Conservation (phyloP, 1,140 invertebrate genomes). For the Oncopodura yosiiana region DNA sequence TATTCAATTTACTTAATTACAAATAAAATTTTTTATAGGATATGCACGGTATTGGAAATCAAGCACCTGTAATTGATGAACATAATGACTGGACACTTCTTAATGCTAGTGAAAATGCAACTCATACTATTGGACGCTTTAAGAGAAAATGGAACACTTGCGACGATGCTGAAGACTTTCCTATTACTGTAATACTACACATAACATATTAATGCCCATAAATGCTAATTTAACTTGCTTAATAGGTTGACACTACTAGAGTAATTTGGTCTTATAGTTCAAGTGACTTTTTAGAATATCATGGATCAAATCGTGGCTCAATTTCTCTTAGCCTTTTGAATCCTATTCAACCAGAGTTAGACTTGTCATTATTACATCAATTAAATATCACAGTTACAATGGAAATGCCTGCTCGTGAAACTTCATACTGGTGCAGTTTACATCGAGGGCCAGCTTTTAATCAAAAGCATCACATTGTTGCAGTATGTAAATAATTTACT, state of each 20-base stretch:
- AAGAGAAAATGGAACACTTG: slow-evolving; percentile 1
- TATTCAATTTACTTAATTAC: background rate
- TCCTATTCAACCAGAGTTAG: background rate
- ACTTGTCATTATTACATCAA: background rate
- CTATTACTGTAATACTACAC: background rate
- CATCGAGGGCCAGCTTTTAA: slow-evolving; percentile 58
- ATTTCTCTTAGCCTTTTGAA: background rate
- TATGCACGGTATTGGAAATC: background rate
- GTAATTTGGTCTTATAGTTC: slow-evolving; percentile 15
- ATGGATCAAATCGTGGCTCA: slow-evolving; percentile 3
- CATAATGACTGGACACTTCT: slow-evolving; percentile 2
- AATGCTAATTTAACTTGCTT: background rate
- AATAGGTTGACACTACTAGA: background rate
- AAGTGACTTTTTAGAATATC: slow-evolving; percentile 6
- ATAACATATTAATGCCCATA: background rate
- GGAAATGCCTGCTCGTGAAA: slow-evolving; percentile 40
- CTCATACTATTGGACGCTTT: background rate
- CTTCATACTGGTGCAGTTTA: slow-evolving; percentile 78
- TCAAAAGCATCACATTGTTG: slow-evolving; percentile 68
- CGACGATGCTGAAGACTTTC: slow-evolving; percentile 1
- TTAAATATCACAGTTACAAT: background rate
- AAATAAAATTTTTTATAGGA: slow-evolving; percentile 3
- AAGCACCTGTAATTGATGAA: background rate
- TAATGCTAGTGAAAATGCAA: background rate
- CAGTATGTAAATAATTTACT: slow-evolving; percentile 43